Evolutionary conservation across 1,140 invertebrate genomes (phyloP).

Genomic region (Apis laboriosa): DNA sequence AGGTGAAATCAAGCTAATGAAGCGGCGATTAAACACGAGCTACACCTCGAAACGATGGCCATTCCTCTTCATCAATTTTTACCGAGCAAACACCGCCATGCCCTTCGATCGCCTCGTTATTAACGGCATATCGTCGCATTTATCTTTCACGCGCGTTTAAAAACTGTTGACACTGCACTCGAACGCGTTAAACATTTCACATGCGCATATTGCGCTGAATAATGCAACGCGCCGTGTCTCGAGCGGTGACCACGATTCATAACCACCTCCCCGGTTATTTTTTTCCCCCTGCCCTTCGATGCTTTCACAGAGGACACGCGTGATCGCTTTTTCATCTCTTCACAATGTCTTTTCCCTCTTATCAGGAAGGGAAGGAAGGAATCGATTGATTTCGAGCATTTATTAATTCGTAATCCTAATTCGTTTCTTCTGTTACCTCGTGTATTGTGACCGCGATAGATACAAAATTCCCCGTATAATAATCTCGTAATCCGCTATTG

Average conservation of each 20-base stretch:
- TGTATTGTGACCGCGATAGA: no score
- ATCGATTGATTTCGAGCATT: neutral
- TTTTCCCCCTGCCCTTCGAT: neutral
- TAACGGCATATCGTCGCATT: slow-evolving; percentile 28
- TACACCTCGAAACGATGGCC: neutral
- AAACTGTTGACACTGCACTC: slow-evolving; percentile 28
- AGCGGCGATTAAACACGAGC: slow-evolving; percentile 10
- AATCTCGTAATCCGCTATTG: no score
- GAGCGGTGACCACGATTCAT: slow-evolving; percentile 7
- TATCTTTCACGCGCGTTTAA: slow-evolving; percentile 17
- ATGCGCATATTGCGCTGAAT: slow-evolving; percentile 27
- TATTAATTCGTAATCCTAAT: neutral
- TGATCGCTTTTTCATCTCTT: neutral
- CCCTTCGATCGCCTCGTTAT: slow-evolving; percentile 15
- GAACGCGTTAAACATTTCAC: slow-evolving; percentile 26
- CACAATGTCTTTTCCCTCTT: neutral
- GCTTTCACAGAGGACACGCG: no score
- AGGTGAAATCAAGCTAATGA: slow-evolving; percentile 14
- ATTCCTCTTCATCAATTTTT: slow-evolving; percentile 18
- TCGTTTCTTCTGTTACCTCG: no score
- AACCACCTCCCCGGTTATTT: neutral
- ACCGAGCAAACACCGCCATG: neutral
- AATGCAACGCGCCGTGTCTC: slow-evolving; percentile 21
- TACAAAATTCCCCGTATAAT: no score
- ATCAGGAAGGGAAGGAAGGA: neutral